Evolutionary conservation across 35 echinoderm and acorn worm species (phyloP).

Genomic region (Holothuria glaberrima): DNA sequence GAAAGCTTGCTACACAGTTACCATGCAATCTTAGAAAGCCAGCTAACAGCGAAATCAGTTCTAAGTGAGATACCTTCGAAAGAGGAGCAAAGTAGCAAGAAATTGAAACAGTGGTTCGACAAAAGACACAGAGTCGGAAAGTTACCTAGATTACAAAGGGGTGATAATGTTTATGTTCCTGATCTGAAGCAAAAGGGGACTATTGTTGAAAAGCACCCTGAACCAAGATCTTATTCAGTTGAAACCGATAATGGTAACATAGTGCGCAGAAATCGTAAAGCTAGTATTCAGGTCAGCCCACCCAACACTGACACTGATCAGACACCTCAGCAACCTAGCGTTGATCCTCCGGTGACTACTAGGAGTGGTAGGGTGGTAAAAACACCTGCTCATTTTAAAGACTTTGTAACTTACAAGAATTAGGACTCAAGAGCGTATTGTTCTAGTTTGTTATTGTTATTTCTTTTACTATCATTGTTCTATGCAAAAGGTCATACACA

Average conservation of each 20-base stretch:
- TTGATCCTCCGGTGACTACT: neutral
- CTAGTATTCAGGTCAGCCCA: neutral
- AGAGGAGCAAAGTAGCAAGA: too few relatives aligned
- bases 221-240: constrained; percentile 6
- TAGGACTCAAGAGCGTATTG: neutral
- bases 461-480: too few relatives aligned
- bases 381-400: neutral
- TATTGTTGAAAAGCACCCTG: neutral
- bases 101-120: too few relatives aligned
- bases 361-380: constrained; percentile 3
- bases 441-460: neutral
- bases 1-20: neutral
- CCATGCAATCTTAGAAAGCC: too few relatives aligned
- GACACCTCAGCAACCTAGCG: neutral
- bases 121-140: too few relatives aligned
- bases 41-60: too few relatives aligned
- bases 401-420: neutral
- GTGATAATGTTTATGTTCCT: too few relatives aligned
- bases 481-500: too few relatives aligned
- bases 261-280: neutral
- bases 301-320: neutral
- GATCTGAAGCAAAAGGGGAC: too few relatives aligned
- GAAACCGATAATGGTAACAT: constrained; percentile 4
- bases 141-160: too few relatives aligned
- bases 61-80: too few relatives aligned